Evolutionary conservation across 2,888 invertebrate species (phyloP).

Genomic region (Ophion costatus): DNA sequence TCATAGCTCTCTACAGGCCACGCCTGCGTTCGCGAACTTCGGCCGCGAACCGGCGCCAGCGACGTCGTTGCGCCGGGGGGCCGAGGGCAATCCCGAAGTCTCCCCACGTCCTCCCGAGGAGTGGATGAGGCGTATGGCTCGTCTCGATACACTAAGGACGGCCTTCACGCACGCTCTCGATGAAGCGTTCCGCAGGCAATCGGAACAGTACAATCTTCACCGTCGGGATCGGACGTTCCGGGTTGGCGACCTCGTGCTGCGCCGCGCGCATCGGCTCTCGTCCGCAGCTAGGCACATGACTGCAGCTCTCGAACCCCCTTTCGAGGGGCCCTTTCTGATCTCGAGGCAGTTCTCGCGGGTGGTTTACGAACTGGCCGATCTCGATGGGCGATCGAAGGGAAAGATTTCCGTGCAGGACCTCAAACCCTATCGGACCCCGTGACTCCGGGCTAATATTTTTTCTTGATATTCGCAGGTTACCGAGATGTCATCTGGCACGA

Average conservation of each 20-base stretch:
- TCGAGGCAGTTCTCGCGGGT: neutral
- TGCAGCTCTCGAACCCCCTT: constrained; percentile 18
- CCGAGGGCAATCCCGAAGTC: neutral
- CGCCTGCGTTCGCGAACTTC: constrained; percentile 65
- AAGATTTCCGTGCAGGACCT: neutral
- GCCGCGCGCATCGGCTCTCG: constrained; percentile 51
- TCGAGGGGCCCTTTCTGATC: neutral
- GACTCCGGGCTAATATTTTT: too few relatives aligned
- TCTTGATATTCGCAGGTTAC: too few relatives aligned
- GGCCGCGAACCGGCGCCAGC: too few relatives aligned
- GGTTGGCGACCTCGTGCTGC: constrained; percentile 11
- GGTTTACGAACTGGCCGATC: neutral
- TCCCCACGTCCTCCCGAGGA: neutral
- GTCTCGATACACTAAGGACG: neutral
- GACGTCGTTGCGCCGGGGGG: constrained; percentile 43
- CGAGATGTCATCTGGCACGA: too few relatives aligned
- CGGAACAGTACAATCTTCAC: neutral
- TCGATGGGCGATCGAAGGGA: neutral
- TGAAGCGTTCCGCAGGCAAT: neutral
- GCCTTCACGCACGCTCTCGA: neutral
- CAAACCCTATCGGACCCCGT: neutral
- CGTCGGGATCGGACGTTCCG: neutral
- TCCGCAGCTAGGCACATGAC: constrained; percentile 6
- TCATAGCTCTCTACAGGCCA: constrained; percentile 49
- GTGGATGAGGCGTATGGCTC: neutral